phyloP scores from a whole-genome alignment of 2,888 invertebrate genomes.

The Ethmia dodecea region DNA sequence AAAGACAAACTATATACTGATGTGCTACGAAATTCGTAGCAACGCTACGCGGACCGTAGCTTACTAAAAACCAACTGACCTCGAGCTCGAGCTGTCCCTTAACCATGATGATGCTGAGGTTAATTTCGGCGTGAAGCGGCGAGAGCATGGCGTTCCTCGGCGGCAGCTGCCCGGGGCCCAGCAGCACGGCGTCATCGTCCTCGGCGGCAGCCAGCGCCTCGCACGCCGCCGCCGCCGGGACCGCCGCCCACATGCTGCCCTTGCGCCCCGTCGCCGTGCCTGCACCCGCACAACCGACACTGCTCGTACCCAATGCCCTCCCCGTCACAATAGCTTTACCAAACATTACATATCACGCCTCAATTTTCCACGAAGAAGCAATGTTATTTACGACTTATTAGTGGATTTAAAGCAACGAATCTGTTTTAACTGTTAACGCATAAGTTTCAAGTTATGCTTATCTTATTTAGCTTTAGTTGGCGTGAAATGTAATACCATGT shows the following conservation, averaged over 20 bases:
- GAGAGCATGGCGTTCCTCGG: constrained; percentile 85
- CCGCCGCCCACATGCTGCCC: constrained; percentile 76
- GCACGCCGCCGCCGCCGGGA: constrained; percentile 56
- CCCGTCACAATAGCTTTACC: no score
- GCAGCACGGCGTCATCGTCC: constrained; percentile 73
- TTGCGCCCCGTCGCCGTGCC: constrained; percentile 75
- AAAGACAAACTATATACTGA: no score
- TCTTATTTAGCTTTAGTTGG: no score
- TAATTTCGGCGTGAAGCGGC: constrained; percentile 88
- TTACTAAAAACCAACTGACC: no score
- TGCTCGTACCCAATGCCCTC: constrained; percentile 26
- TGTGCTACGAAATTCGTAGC: constrained; percentile 1
- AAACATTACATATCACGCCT: no score
- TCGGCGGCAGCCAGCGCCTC: constrained; percentile 47
- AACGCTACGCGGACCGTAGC: not conserved
- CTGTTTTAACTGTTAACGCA: no score
- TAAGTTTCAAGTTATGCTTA: no score
- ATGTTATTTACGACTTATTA: no score
- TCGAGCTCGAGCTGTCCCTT: constrained; percentile 96
- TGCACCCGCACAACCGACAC: constrained; percentile 39
- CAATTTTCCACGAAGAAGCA: no score
- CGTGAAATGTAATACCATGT: no score
- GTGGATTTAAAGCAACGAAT: no score
- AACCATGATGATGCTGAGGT: constrained; percentile 91
- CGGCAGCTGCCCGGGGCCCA: constrained; percentile 90